Evolutionary conservation across 92 coral and sea anemone genomes (phyloP).

Genomic region (Umimayanthus chanpuru): DNA sequence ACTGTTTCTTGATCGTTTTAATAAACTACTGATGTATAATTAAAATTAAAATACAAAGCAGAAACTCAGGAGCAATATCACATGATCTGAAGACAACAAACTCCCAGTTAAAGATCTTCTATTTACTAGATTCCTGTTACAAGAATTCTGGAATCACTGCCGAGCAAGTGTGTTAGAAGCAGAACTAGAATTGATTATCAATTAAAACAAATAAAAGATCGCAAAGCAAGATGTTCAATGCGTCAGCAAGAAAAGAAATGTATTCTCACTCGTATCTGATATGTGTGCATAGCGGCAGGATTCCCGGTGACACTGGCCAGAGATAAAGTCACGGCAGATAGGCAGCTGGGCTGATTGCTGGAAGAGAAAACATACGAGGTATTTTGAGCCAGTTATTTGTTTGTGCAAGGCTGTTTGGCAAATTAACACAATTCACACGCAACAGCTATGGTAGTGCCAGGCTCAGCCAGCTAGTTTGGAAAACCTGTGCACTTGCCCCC

Average conservation of each 20-base stretch:
- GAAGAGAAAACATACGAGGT: slow-evolving; percentile 77
- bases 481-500: too few species aligned
- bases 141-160: slow-evolving; percentile 4
- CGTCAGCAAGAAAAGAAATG: slow-evolving; percentile 48
- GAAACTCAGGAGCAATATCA: too few species aligned
- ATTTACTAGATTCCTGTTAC: background rate
- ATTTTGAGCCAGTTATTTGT: slow-evolving; percentile 44
- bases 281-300: slow-evolving; percentile 99
- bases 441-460: background rate
- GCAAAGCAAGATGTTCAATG: slow-evolving; percentile 40
- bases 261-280: slow-evolving; percentile 94
- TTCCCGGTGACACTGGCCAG: slow-evolving; percentile 99
- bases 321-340: slow-evolving; percentile 95
- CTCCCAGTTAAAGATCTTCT: background rate
- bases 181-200: slow-evolving; percentile 2
- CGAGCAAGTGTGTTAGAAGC: slow-evolving; percentile 35
- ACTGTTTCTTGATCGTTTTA: too few species aligned
- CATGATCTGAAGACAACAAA: background rate
- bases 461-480: background rate
- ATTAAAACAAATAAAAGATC: slow-evolving; percentile 13
- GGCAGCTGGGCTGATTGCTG: slow-evolving; percentile 96
- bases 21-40: too few species aligned
- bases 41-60: too few species aligned
- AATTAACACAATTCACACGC: background rate
- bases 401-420: slow-evolving; percentile 12